Evolutionary conservation across 2,113 vertebrate species (phyloP).

Genomic region (Trematocara stigmaticum): DNA sequence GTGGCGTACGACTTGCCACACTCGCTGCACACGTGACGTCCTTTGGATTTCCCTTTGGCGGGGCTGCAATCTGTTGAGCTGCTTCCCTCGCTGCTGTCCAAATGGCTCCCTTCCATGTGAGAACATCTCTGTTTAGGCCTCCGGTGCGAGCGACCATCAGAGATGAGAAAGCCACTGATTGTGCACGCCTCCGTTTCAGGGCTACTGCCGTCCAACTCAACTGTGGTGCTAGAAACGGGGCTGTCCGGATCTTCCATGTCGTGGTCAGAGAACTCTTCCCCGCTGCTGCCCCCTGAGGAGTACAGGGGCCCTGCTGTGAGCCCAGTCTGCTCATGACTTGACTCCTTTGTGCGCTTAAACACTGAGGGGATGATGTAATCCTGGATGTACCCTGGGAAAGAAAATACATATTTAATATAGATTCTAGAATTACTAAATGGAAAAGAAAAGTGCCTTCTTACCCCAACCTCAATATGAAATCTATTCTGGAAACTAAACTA

Average conservation of each 20-base stretch:
- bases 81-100: not conserved
- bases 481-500: constrained; percentile 30
- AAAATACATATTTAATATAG: not conserved
- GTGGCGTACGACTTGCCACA: constrained; percentile 63
- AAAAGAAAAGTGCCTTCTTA: not conserved
- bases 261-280: constrained; percentile 61
- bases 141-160: constrained; percentile 29
- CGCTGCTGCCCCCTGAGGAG: constrained; percentile 35
- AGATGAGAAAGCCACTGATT: constrained; percentile 28
- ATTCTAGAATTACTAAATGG: not conserved
- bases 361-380: constrained; percentile 59
- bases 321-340: constrained; percentile 5
- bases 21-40: constrained; percentile 42
- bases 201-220: constrained; percentile 21
- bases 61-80: constrained; percentile 1
- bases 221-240: constrained; percentile 41
- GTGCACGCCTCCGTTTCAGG: not conserved
- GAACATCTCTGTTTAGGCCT: not conserved
- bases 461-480: not conserved
- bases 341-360: constrained; percentile 26
- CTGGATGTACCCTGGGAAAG: constrained; percentile 53
- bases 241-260: constrained; percentile 57
- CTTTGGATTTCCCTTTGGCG: constrained; percentile 22
- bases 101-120: not conserved
- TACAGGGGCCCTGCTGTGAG: constrained; percentile 31